phyloP scores from a whole-genome alignment of 2,113 vertebrate species.

The Lagenorhynchus albirostris region DNA sequence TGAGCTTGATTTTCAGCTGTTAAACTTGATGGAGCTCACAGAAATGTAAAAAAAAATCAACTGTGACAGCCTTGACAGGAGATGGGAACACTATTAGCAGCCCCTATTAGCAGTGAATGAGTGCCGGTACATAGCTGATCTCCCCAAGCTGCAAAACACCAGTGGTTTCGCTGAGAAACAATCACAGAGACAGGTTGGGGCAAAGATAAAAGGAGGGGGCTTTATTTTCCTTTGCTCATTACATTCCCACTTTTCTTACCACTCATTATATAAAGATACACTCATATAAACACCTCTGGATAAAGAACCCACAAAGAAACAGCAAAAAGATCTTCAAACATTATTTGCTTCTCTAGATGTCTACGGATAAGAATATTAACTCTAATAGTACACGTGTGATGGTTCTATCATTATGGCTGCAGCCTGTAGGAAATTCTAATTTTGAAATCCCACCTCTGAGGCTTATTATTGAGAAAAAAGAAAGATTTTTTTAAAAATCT shows the following conservation, averaged over 20 bases:
- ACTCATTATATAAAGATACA: background rate
- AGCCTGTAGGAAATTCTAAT: slow-evolving; percentile 44
- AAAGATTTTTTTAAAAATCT: background rate
- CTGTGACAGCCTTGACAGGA: slow-evolving; percentile 47
- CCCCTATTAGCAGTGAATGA: background rate
- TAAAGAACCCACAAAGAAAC: slow-evolving; percentile 21
- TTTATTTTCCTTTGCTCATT: slow-evolving; percentile 14
- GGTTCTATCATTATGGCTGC: background rate
- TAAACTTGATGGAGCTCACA: slow-evolving; percentile 38
- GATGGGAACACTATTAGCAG: slow-evolving; percentile 23
- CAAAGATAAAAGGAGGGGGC: background rate
- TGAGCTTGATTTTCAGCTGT: slow-evolving; percentile 51
- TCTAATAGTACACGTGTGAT: slow-evolving; percentile 18
- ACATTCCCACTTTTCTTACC: slow-evolving; percentile 34
- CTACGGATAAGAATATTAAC: slow-evolving; percentile 37
- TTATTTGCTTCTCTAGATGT: slow-evolving; percentile 31
- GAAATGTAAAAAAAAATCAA: slow-evolving; percentile 29
- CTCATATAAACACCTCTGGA: slow-evolving; percentile 21
- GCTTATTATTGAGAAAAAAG: slow-evolving; percentile 45
- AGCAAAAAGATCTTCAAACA: slow-evolving; percentile 36
- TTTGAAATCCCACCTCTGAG: slow-evolving; percentile 50
- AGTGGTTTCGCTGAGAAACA: background rate
- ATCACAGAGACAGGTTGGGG: background rate
- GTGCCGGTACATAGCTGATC: background rate
- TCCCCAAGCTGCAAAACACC: background rate